These are phyloP conservation scores for Lasiommata megera DNA, from an alignment of 2,888 invertebrate species.

Conservation along the genomic window DNA sequence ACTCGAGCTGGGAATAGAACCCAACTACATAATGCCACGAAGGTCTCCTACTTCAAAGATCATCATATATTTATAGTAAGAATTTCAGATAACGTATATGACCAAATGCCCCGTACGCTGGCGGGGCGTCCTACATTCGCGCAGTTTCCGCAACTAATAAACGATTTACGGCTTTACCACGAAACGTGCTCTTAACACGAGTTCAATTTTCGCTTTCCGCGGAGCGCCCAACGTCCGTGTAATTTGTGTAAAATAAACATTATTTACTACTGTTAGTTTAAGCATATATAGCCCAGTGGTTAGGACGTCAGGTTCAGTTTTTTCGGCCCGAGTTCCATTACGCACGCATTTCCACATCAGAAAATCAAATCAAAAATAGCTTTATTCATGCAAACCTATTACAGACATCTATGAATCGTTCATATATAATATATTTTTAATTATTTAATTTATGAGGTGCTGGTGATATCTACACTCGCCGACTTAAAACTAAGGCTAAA, in stretches of 20 bases:
- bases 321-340: too few species aligned
- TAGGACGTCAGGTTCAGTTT: too few species aligned
- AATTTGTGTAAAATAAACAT: background rate
- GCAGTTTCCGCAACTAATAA: slow-evolving; percentile 39
- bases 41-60: background rate
- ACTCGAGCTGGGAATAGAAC: too few species aligned
- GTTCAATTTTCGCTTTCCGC: slow-evolving; percentile 32
- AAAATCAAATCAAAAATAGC: too few species aligned
- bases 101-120: slow-evolving; percentile 4
- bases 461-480: too few species aligned
- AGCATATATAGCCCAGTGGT: background rate
- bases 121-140: slow-evolving; percentile 37
- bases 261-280: background rate
- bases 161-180: slow-evolving; percentile 41
- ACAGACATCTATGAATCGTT: too few species aligned
- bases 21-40: too few species aligned
- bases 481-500: too few species aligned
- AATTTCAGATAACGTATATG: background rate
- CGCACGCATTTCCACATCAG: too few species aligned
- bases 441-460: too few species aligned
- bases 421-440: too few species aligned
- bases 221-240: background rate
- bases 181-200: slow-evolving; percentile 35
- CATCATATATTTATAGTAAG: background rate
- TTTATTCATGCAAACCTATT: too few species aligned